Base-by-base conservation (phyloP, 30 jellyfish, hydroid and myxozoan species). In the Aurelia sp. region DNA sequence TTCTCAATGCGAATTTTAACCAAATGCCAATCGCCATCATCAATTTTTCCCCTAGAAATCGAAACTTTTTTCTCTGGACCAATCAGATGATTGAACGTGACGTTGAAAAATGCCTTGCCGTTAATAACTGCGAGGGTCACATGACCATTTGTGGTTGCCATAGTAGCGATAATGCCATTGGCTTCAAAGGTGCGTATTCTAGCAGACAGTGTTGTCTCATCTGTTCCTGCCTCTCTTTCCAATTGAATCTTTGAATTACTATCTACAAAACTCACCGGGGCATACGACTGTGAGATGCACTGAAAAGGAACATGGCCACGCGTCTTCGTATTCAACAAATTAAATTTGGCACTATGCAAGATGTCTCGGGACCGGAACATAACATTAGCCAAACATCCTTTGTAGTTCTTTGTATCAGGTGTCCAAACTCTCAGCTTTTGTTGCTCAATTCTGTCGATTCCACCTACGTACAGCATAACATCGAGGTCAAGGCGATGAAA, bases 1-100 rank as follows among this genome's bases (percentile, higher is more conserved):
- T 92, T 85, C 51, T 67, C 84, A 13, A 93, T 79, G 23, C 67
- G 30, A n/a, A 93, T 35, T 19, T 75, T 72, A 20, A 89, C 81
- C 33, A 35, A 27, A 68, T 94, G 99, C 99, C 99, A 94, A 73
- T 86, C 90, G 15, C 99, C 99, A 58, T 94, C 96, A 61, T 85
- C 90, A 6, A 89, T 8, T 10, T 73, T 70, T 33, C 82, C 89
- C 9, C 69, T 78, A 4, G 97, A 79, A n/a, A 64, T 50, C 20
- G 91, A 73, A 61, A 61, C 62, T 40, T 63, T 69, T 30, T 76
- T 87, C 61, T 74, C 88, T 19, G 87, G 90, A 4, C 88, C 87
- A 3, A 90, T 59, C 64, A 92, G 63, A 44, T 90, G 70, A 35
- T 76, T 66, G 59, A 92, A 92, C 7, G 98, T 84, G 30, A 92